These are phyloP conservation scores for Oceanites oceanicus DNA, from an alignment of 2,113 vertebrate genomes.

Conservation along the genomic window DNA sequence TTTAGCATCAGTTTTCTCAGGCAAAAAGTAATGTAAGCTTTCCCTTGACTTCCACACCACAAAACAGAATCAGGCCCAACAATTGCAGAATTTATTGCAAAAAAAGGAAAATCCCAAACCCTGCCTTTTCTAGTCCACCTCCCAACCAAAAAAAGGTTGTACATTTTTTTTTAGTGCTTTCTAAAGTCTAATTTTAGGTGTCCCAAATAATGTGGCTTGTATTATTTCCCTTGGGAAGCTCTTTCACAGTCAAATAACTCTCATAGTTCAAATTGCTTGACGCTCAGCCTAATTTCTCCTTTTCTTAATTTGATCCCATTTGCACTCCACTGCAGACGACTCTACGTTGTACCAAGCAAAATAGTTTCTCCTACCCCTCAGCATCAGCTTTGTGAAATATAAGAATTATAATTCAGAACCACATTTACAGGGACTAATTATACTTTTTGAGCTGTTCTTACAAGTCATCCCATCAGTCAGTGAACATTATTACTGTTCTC, in stretches of 20 bases:
- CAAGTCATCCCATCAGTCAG: neutral
- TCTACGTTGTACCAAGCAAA: neutral
- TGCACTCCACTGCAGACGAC: neutral
- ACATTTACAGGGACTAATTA: neutral
- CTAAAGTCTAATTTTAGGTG: slow-evolving; percentile 56
- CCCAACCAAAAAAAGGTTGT: slow-evolving; percentile 11
- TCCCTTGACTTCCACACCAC: neutral
- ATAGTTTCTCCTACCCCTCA: neutral
- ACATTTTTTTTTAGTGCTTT: slow-evolving; percentile 18
- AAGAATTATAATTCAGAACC: neutral
- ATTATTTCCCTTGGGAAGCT: slow-evolving; percentile 37
- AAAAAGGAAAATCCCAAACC: neutral
- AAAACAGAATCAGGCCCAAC: neutral
- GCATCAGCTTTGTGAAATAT: neutral
- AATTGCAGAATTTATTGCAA: neutral
- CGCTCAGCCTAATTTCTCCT: slow-evolving; percentile 39
- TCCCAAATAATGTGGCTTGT: slow-evolving; percentile 48
- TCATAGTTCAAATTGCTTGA: neutral
- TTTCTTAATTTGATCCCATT: slow-evolving; percentile 2
- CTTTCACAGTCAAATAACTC: slow-evolving; percentile 13
- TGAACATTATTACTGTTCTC: neutral
- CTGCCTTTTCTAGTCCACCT: slow-evolving; percentile 27
- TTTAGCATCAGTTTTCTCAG: neutral
- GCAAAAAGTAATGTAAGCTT: neutral
- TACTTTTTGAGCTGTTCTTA: neutral